These are phyloP conservation scores for Xestia rhomboidea DNA, from an alignment of 2,888 invertebrate genomes.

Conservation along the genomic window DNA sequence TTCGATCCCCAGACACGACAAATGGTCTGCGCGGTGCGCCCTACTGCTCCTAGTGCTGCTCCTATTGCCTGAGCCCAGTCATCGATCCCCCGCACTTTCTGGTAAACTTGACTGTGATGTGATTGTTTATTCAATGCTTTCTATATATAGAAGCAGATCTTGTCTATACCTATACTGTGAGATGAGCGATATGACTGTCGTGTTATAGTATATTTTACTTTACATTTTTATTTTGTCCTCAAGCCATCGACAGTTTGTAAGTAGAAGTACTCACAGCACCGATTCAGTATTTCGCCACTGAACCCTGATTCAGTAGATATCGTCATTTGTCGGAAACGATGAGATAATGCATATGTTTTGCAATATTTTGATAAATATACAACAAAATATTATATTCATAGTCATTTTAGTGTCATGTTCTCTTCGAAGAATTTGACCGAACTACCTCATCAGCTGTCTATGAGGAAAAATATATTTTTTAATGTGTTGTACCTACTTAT, in stretches of 20 bases:
- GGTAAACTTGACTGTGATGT: too few relatives aligned
- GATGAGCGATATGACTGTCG: background rate
- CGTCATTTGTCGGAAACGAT: conserved; percentile 73
- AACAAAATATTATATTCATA: conserved; percentile 11
- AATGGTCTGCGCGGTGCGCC: too few relatives aligned
- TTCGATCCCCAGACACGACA: too few relatives aligned
- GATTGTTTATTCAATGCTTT: too few relatives aligned
- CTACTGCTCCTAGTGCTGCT: too few relatives aligned
- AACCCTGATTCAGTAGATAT: conserved; percentile 74
- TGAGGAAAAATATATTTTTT: conserved; percentile 32
- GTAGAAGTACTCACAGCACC: background rate
- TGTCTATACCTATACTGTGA: background rate
- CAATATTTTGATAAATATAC: conserved; percentile 54
- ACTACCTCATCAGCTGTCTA: background rate
- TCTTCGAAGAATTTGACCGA: conserved; percentile 28
- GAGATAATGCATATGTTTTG: conserved; percentile 79
- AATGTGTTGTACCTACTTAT: background rate
- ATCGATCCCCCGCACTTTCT: too few relatives aligned
- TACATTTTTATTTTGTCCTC: background rate
- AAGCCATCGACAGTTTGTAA: background rate
- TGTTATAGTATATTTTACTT: background rate
- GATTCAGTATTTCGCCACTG: conserved; percentile 37
- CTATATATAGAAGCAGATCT: background rate
- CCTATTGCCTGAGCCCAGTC: too few relatives aligned
- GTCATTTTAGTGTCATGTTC: background rate